Evolutionary conservation across 1,140 invertebrate genomes (phyloP).

Genomic region (Magallana ariakensis): DNA sequence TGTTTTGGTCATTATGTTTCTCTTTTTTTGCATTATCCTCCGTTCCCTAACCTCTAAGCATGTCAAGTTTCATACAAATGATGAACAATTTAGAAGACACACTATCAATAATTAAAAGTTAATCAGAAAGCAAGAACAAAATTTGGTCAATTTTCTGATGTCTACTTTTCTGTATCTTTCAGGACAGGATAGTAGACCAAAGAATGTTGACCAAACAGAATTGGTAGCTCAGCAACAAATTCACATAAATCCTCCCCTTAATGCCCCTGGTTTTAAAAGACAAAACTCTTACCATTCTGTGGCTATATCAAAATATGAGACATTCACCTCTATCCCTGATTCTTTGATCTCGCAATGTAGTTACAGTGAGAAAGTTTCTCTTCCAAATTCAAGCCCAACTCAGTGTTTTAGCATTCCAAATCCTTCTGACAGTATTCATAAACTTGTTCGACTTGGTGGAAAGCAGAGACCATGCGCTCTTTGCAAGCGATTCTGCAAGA

Average conservation of each 20-base stretch:
- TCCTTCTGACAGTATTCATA: constrained; percentile 10
- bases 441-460: constrained; percentile 34
- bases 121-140: not conserved
- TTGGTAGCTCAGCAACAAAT: constrained; percentile 8
- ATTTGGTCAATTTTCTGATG: constrained; percentile 23
- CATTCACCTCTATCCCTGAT: not conserved
- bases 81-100: too few relatives aligned
- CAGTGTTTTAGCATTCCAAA: constrained; percentile 18
- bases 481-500: constrained; percentile 38
- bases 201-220: constrained; percentile 20
- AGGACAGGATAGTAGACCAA: constrained; percentile 41
- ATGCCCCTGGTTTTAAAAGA: not conserved
- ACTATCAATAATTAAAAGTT: not conserved
- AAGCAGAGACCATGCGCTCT: constrained; percentile 40
- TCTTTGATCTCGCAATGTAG: not conserved
- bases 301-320: not conserved
- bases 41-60: too few relatives aligned
- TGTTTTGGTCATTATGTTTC: too few relatives aligned
- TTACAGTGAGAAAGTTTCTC: not conserved
- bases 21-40: too few relatives aligned
- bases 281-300: constrained; percentile 8
- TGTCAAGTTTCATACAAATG: too few relatives aligned
- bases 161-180: constrained; percentile 46
- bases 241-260: not conserved
- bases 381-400: not conserved